phyloP scores from a whole-genome alignment of 2,797 vertebrate genomes.

The Eulemur mongoz region DNA sequence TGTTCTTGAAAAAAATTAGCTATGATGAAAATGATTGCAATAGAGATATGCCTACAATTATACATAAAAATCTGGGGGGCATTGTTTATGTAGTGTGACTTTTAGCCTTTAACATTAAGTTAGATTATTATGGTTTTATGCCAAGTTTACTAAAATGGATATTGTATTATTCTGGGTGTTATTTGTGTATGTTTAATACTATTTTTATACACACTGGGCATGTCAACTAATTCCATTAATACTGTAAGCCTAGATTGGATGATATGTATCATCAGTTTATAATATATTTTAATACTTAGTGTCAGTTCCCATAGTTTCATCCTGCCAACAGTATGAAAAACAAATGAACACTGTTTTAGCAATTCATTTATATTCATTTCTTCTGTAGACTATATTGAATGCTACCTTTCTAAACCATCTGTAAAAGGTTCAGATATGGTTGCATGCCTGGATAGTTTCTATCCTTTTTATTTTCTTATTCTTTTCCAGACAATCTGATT shows the following conservation, averaged over 20 bases:
- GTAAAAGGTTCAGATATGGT: background rate
- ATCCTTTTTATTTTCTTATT: background rate
- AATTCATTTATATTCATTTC: background rate
- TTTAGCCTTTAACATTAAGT: background rate
- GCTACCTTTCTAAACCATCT: background rate
- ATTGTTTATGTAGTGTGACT: background rate
- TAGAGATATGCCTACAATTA: background rate
- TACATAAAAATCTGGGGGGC: background rate
- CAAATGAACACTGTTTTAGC: background rate
- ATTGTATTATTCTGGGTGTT: background rate
- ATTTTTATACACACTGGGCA: background rate
- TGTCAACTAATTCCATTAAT: background rate
- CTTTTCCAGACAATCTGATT: background rate
- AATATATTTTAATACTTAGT: background rate
- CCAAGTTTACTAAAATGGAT: background rate
- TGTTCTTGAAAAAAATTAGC: background rate
- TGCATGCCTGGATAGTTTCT: background rate
- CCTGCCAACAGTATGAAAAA: background rate
- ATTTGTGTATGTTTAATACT: background rate
- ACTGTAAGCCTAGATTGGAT: background rate
- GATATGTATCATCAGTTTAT: background rate
- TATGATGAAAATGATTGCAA: background rate
- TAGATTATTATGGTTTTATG: background rate
- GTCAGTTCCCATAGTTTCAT: background rate
- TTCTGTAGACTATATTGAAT: background rate